Conservation (phyloP, 2,113 vertebrate species). For the Ariopsis seemanni region DNA sequence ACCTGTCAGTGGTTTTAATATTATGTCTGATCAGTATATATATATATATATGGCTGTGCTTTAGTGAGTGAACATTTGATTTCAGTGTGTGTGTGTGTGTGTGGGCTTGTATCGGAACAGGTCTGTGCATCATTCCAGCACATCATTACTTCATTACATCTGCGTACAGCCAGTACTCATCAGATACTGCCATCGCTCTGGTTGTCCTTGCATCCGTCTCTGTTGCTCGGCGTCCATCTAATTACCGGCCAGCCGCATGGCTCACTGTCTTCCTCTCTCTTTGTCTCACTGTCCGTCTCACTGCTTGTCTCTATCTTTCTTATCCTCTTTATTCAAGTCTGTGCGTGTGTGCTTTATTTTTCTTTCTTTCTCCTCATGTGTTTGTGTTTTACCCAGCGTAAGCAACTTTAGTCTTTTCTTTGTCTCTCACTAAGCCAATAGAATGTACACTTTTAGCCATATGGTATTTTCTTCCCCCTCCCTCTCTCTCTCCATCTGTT, state of each 20-base stretch:
- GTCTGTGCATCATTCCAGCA: slow-evolving; percentile 52
- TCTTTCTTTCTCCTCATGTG: background rate
- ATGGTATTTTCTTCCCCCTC: background rate
- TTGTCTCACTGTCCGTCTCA: slow-evolving; percentile 18
- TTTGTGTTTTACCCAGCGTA: slow-evolving; percentile 24
- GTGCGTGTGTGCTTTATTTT: slow-evolving; percentile 5
- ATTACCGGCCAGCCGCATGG: slow-evolving; percentile 48
- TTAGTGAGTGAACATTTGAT: background rate
- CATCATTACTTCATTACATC: slow-evolving; percentile 54
- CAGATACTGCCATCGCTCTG: slow-evolving; percentile 41
- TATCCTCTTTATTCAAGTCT: slow-evolving; percentile 44
- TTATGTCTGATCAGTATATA: background rate
- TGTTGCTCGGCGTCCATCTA: slow-evolving; percentile 44
- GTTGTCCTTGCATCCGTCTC: slow-evolving; percentile 51
- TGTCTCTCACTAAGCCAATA: slow-evolving; percentile 31
- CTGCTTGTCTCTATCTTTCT: slow-evolving; percentile 16
- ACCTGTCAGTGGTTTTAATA: no score
- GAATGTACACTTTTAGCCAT: slow-evolving; percentile 31
- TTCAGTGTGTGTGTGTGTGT: slow-evolving; percentile 11
- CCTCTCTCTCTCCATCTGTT: background rate
- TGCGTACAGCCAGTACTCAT: slow-evolving; percentile 23
- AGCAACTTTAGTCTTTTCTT: slow-evolving; percentile 30
- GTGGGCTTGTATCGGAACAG: slow-evolving; percentile 3
- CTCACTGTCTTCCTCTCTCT: slow-evolving; percentile 34
- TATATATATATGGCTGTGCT: background rate